A percentile compares a stretch with the other conserved stretches of the same genome.
phyloP scores from a whole-genome alignment of 2,888 invertebrate species.

The Entomobrya multifasciata region DNA sequence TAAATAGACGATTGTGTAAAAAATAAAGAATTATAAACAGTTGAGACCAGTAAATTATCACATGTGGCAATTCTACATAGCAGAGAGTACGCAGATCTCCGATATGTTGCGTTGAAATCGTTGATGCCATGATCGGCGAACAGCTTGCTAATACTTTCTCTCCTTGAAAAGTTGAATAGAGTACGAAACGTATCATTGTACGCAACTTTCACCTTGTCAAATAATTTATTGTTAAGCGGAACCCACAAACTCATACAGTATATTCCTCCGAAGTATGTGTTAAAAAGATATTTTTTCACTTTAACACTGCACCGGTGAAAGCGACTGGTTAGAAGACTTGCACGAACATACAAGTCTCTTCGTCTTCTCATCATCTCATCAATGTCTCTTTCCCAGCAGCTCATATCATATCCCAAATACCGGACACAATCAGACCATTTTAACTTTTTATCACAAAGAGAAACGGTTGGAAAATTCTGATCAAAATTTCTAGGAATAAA shows the following conservation, averaged over 20 bases:
- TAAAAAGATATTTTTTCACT: constrained; percentile 41
- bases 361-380: too few relatives aligned
- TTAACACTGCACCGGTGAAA: constrained; percentile 5
- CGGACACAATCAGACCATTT: constrained; percentile 11
- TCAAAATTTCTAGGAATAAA: constrained; percentile 1
- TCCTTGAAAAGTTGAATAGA: constrained; percentile 9
- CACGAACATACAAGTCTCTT: too few relatives aligned
- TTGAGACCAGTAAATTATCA: not conserved
- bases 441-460: not conserved
- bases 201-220: constrained; percentile 30
- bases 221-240: not conserved
- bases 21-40: not conserved
- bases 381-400: constrained; percentile 40
- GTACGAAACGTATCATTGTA: constrained; percentile 48
- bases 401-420: constrained; percentile 51
- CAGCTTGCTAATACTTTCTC: not conserved
- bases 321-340: too few relatives aligned
- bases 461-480: not conserved
- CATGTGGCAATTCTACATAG: not conserved
- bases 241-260: constrained; percentile 34
- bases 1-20: not conserved
- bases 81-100: not conserved
- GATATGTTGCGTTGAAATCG: constrained; percentile 8
- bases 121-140: constrained; percentile 1
- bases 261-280: constrained; percentile 21